Percentiles rank a stretch among this genome's conserved stretches.
phyloP scores from a whole-genome alignment of 2,888 invertebrate species.

The Drosophila subquinaria region DNA sequence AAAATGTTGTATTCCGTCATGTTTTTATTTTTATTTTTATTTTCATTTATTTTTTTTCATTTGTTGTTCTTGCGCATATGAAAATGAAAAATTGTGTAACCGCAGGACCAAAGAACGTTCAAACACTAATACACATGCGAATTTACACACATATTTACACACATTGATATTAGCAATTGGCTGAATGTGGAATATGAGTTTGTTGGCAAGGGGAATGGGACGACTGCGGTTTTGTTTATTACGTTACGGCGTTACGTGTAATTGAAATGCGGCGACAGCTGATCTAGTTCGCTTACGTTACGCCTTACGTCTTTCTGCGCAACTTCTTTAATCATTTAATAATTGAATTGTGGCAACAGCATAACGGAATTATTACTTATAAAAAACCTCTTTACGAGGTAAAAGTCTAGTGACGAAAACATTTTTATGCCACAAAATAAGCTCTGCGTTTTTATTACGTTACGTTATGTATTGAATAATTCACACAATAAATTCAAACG shows the following conservation, averaged over 20 bases:
- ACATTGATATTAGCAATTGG: slow-evolving; percentile 24
- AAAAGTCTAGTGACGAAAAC: too few species aligned
- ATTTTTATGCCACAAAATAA: too few species aligned
- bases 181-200: slow-evolving; percentile 2
- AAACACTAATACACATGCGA: slow-evolving; percentile 14
- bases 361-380: not conserved
- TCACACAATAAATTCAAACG: not conserved
- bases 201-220: not conserved
- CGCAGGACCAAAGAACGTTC: slow-evolving; percentile 67
- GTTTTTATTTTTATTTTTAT: slow-evolving; percentile 5
- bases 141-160: slow-evolving; percentile 1
- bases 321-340: not conserved
- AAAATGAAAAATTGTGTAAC: slow-evolving; percentile 76
- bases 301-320: not conserved
- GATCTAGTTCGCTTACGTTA: slow-evolving; percentile 8
- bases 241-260: slow-evolving; percentile 48
- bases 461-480: not conserved
- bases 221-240: slow-evolving; percentile 37
- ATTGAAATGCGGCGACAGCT: slow-evolving; percentile 62
- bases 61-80: slow-evolving; percentile 46
- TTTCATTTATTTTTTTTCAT: slow-evolving; percentile 9
- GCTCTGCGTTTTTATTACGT: too few species aligned
- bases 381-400: too few species aligned
- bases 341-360: not conserved
- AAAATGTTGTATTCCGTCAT: slow-evolving; percentile 30